Conservation (phyloP, 2,888 invertebrate species). For the Cosmorhoe ocellata region DNA sequence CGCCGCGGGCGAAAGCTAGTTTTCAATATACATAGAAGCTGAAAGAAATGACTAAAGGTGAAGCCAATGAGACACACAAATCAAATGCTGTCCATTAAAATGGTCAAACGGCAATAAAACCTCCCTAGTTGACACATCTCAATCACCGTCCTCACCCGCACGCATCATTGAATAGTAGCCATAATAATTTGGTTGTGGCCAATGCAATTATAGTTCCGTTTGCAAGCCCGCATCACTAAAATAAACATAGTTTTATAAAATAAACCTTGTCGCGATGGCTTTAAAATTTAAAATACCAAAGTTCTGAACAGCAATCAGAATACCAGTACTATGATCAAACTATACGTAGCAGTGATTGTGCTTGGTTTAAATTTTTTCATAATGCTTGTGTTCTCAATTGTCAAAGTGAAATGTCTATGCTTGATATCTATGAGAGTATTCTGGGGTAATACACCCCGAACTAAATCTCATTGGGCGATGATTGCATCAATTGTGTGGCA, state of each 20-base stretch:
- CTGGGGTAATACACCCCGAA: conserved; percentile 64
- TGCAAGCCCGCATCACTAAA: conserved; percentile 3
- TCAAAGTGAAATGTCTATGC: conserved; percentile 1
- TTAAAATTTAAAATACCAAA: background rate
- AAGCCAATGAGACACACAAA: too few relatives aligned
- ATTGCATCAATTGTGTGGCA: conserved; percentile 80
- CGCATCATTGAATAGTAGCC: conserved; percentile 76
- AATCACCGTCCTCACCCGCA: conserved; percentile 60
- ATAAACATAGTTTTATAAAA: background rate
- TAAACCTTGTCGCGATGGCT: background rate
- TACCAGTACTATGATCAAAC: too few relatives aligned
- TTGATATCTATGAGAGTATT: background rate
- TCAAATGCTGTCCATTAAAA: conserved; percentile 3
- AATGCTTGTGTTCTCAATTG: too few relatives aligned
- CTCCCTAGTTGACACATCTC: conserved; percentile 27
- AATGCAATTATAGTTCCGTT: conserved; percentile 76
- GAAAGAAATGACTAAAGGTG: too few relatives aligned
- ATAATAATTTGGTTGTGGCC: conserved; percentile 77
- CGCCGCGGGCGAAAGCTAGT: too few relatives aligned
- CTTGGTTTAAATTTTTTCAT: too few relatives aligned
- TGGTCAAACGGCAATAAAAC: conserved; percentile 19
- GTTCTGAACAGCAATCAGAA: too few relatives aligned
- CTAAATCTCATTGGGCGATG: conserved; percentile 78
- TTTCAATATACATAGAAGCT: too few relatives aligned
- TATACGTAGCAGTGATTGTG: too few relatives aligned